Conservation (phyloP, 2,113 vertebrate species). For the Potamarius usumacintae region DNA sequence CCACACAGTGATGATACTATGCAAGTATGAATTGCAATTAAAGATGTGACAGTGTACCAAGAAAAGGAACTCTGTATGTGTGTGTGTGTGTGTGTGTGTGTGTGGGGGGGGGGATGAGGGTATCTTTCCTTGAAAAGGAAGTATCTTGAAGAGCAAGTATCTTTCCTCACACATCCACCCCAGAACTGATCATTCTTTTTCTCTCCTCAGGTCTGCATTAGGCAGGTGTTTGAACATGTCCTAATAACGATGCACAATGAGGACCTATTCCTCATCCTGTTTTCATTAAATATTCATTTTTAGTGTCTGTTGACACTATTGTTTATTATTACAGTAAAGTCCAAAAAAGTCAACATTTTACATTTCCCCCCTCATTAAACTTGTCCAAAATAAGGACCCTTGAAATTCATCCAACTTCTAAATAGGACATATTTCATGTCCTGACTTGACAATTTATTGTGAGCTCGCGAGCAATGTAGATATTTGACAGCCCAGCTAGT, state of each 20-base stretch:
- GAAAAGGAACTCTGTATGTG: neutral
- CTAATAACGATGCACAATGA: neutral
- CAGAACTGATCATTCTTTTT: neutral
- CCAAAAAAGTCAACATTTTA: neutral
- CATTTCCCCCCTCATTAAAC: neutral
- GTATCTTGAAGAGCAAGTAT: no score
- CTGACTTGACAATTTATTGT: neutral
- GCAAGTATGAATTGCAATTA: no score
- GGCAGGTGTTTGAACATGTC: neutral
- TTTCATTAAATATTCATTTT: neutral
- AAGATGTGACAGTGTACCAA: neutral
- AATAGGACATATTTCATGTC: neutral
- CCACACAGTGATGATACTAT: neutral
- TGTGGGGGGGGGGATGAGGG: neutral
- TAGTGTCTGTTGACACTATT: neutral
- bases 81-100: slow-evolving; percentile 16
- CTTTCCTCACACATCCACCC: neutral
- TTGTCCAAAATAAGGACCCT: neutral
- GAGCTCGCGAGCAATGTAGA: neutral
- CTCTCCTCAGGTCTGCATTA: neutral
- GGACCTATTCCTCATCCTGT: neutral
- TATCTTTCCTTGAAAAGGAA: no score
- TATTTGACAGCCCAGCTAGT: neutral
- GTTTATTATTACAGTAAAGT: neutral
- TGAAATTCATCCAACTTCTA: neutral